These are phyloP conservation scores for Eleutherodactylus coqui DNA, from an alignment of 2,797 vertebrate species.

Conservation along the genomic window DNA sequence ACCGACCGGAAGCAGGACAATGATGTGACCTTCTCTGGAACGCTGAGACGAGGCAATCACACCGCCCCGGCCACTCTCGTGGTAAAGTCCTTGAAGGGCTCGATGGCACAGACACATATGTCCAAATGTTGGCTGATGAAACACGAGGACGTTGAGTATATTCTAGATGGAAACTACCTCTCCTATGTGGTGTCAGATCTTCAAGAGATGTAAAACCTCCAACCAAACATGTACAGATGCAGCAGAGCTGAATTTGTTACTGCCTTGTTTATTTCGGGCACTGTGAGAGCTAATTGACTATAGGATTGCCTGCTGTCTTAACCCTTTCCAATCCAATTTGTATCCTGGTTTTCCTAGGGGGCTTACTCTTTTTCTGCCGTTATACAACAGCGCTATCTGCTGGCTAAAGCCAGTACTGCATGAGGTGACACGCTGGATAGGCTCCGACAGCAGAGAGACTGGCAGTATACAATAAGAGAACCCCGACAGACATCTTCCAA, in stretches of 20 bases:
- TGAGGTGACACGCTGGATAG: too few relatives aligned
- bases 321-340: too few relatives aligned
- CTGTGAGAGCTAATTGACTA: too few relatives aligned
- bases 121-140: slow-evolving; percentile 83
- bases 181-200: slow-evolving; percentile 78
- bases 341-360: too few relatives aligned
- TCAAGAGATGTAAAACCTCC: slow-evolving; percentile 40
- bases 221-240: background rate
- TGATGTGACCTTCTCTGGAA: slow-evolving; percentile 65
- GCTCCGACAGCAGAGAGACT: too few relatives aligned
- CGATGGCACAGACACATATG: slow-evolving; percentile 69
- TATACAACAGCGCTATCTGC: too few relatives aligned
- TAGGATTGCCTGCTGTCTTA: too few relatives aligned
- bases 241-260: background rate
- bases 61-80: slow-evolving; percentile 73
- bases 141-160: slow-evolving; percentile 73
- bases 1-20: slow-evolving; percentile 45
- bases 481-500: too few relatives aligned
- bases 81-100: slow-evolving; percentile 81
- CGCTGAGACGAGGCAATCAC: slow-evolving; percentile 70
- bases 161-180: slow-evolving; percentile 79
- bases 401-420: too few relatives aligned
- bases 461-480: too few relatives aligned
- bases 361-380: too few relatives aligned
- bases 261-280: background rate